Evolutionary conservation across 2,888 invertebrate genomes (phyloP), one percentile per base, ranked within the genome.

Genomic region (Escarpia spicata): DNA sequence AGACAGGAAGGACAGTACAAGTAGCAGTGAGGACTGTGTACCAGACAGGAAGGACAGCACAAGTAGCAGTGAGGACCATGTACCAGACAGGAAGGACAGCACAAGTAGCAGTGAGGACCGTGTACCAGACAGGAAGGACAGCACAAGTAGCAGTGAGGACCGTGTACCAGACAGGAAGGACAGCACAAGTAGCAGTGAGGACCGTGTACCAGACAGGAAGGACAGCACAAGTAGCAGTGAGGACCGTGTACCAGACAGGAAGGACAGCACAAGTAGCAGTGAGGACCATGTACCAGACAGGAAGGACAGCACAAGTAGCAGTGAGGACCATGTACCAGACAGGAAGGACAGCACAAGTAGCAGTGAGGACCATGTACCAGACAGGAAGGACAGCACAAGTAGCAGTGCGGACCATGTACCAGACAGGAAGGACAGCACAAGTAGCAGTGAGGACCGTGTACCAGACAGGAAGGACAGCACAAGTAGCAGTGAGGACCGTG

Each of bases 41-140:
- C 37, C 37, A 37, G 37, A 37, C 37, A 37, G 37, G 37, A 37
- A 37, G 1, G 37, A 37, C 37, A 37, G 37, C 37, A 37, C 37
- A 37, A 37, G 37, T 37, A 37, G 37, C 37, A 37, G 37, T 1
- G 37, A 96, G 96, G 97, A 94, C 44, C 37, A 37, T 37, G 37
- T 37, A 0, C 37, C 37, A 37, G 37, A 37, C 37, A 37, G 37
- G 37, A 37, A 37, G 1, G 37, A 37, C 37, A 37, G 37, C 37
- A 37, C 37, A 37, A 37, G 37, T 37, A 37, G 37, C 37, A 37
- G 37, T 1, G 37, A 96, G 96, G 97, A 94, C 44, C 37, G 1
- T 37, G 37, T 37, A 0, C 37, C 37, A 37, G 37, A 37, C 37
- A 37, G 37, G 37, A 37, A 37, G 1, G 37, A 37, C 37, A 37